A percentile compares a stretch with the other conserved stretches of the same genome.
Conservation (phyloP, 30 jellyfish, hydroid and myxozoan species). For the Nemopilema nomurai region DNA sequence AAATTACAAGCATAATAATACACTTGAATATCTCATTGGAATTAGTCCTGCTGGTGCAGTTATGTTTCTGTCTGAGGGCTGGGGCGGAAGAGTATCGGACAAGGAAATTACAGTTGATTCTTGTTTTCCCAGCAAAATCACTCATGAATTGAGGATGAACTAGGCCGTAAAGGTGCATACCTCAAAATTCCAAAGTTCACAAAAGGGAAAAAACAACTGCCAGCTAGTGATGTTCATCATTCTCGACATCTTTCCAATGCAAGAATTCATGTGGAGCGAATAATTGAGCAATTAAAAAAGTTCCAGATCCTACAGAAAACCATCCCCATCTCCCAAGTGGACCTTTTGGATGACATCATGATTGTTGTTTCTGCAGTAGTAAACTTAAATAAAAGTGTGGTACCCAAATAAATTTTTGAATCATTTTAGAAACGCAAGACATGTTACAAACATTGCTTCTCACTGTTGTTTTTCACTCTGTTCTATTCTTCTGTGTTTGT, state of each 20-base stretch:
- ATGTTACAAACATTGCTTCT: background rate
- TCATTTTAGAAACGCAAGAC: background rate
- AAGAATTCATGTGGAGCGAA: constrained; percentile 47
- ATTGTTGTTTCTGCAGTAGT: constrained; percentile 35
- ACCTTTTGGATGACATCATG: constrained; percentile 30
- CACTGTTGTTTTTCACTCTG: background rate
- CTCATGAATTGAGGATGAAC: constrained; percentile 21
- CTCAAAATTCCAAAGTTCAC: constrained; percentile 28
- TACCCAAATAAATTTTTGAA: background rate
- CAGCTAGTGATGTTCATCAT: constrained; percentile 20
- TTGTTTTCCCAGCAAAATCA: background rate
- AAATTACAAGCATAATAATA: background rate
- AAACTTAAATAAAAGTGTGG: constrained; percentile 33
- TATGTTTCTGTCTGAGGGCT: constrained; percentile 5
- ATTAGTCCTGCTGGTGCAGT: background rate
- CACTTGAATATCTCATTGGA: background rate
- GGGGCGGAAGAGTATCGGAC: constrained; percentile 9
- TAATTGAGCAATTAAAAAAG: constrained; percentile 22
- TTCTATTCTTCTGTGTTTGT: background rate
- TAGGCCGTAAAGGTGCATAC: constrained; percentile 20
- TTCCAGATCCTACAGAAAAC: constrained; percentile 34
- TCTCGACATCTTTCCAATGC: constrained; percentile 28
- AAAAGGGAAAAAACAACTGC: constrained; percentile 20
- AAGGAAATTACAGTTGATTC: constrained; percentile 18
- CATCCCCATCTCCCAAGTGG: constrained; percentile 47